Evolutionary conservation across 23 tunicate genomes (phyloP).

Genomic region (Styela plicata): DNA sequence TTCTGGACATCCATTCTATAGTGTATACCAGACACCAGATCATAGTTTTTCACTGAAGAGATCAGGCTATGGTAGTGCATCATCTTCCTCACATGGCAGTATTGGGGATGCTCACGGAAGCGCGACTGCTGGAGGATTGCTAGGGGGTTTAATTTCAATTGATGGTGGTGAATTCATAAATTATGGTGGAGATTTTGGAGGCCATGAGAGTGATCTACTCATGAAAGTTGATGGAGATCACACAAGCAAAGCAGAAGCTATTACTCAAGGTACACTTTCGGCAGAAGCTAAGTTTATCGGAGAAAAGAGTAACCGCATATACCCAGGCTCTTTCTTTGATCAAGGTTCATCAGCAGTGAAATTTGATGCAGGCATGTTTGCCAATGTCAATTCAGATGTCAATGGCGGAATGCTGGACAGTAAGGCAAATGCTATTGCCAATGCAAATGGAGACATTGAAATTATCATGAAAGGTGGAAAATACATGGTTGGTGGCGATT

Average conservation of each 20-base stretch:
- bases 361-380: background rate
- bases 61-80: background rate
- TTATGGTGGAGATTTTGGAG: background rate
- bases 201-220: background rate
- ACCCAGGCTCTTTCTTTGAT: background rate
- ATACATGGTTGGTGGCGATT: background rate
- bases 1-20: background rate
- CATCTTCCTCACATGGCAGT: background rate
- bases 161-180: background rate
- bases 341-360: background rate
- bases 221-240: background rate
- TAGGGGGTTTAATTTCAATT: background rate
- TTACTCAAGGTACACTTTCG: background rate
- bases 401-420: background rate
- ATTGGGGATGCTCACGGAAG: background rate
- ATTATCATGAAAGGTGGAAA: background rate
- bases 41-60: background rate
- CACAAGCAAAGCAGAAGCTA: background rate
- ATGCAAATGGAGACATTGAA: background rate
- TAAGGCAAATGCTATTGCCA: background rate
- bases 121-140: background rate
- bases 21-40: background rate
- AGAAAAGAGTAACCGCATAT: background rate
- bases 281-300: background rate
- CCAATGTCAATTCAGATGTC: background rate